Conservation (phyloP, 2,888 invertebrate species). For the Cephus pygmeus region DNA sequence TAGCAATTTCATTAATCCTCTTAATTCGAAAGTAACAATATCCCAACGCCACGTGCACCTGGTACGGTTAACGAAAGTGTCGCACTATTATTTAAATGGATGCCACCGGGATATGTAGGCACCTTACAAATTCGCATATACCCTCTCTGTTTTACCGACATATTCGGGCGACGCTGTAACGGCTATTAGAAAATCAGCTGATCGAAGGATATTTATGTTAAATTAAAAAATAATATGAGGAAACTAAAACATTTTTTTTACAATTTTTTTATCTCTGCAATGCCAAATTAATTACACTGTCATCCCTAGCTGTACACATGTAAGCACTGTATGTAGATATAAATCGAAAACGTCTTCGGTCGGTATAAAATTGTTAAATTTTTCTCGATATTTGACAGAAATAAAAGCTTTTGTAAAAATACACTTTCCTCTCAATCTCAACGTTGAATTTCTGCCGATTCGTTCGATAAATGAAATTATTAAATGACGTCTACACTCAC, state of each 20-base stretch:
- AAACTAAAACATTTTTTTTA: not conserved
- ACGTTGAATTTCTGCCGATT: not conserved
- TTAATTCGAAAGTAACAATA: constrained; percentile 60
- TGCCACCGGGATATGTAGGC: not conserved
- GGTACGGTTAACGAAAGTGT: constrained; percentile 35
- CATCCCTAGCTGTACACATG: too few relatives aligned
- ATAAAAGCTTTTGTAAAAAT: not conserved
- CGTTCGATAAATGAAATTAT: not conserved
- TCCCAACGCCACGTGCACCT: constrained; percentile 48
- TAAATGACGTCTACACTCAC: not conserved
- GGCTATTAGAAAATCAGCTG: not conserved
- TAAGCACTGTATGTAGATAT: too few relatives aligned
- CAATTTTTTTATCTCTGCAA: not conserved
- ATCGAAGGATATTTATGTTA: not conserved
- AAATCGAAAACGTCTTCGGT: not conserved
- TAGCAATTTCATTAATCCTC: constrained; percentile 51
- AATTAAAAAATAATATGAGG: not conserved
- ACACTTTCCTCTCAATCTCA: not conserved
- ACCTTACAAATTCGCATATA: too few relatives aligned
- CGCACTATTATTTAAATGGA: constrained; percentile 25
- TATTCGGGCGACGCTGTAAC: not conserved
- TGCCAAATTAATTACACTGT: too few relatives aligned
- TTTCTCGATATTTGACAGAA: not conserved
- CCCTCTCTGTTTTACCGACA: not conserved
- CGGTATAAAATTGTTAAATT: not conserved